These are phyloP conservation scores for Crotalus tigris DNA, from an alignment of 2,113 vertebrate species.

Conservation along the genomic window DNA sequence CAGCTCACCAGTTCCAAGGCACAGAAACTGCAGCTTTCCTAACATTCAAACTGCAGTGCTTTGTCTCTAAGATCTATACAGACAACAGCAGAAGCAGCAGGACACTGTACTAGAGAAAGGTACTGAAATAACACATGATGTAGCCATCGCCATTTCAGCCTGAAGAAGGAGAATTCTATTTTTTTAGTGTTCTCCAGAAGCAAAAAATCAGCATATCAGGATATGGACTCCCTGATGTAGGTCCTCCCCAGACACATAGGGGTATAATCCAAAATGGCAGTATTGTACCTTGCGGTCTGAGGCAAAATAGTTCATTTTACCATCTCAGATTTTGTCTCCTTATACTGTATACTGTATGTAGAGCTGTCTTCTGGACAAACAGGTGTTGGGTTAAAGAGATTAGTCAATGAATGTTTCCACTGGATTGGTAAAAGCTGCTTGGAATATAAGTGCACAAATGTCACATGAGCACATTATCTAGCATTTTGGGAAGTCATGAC, in stretches of 20 bases:
- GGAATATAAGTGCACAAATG: not conserved
- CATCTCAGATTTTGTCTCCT: not conserved
- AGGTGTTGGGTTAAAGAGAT: not conserved
- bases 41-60: not conserved
- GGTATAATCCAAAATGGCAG: not conserved
- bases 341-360: not conserved
- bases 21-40: not conserved
- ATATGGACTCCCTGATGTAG: not conserved
- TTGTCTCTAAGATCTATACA: not conserved
- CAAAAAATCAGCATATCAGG: not conserved
- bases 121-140: not conserved
- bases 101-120: not conserved
- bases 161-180: not conserved
- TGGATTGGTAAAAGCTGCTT: not conserved
- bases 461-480: not conserved
- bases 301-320: not conserved
- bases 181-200: not conserved
- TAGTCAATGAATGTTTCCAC: not conserved
- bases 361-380: not conserved
- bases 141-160: not conserved
- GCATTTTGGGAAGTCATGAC: not conserved
- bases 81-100: not conserved
- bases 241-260: not conserved
- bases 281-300: not conserved
- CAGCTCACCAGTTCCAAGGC: not conserved